A percentile compares a stretch with the other conserved stretches of the same genome.
These are phyloP conservation scores for Homarus americanus DNA, from an alignment of 1,140 invertebrate species.

Conservation along the genomic window DNA sequence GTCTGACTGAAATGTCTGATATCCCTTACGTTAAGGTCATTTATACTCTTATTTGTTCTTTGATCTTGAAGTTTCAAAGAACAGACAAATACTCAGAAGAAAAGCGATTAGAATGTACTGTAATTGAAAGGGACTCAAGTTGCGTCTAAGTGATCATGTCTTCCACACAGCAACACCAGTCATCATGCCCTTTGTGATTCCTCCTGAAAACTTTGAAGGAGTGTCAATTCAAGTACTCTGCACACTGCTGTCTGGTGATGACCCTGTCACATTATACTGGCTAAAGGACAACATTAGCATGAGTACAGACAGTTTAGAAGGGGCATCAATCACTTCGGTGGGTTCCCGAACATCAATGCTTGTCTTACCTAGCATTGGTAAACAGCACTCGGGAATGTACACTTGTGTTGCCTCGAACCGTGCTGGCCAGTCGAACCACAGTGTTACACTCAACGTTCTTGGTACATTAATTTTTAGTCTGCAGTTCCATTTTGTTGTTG, in stretches of 20 bases:
- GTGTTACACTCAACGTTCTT: constrained; percentile 76
- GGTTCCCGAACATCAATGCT: constrained; percentile 52
- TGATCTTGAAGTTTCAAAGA: not conserved
- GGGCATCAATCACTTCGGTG: constrained; percentile 30
- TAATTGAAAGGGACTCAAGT: not conserved
- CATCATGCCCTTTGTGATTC: constrained; percentile 67
- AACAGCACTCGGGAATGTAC: constrained; percentile 76
- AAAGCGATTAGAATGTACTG: not conserved
- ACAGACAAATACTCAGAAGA: not conserved
- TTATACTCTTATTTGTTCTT: not conserved
- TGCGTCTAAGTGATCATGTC: not conserved
- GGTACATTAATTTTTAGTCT: constrained; percentile 52
- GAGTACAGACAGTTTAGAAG: constrained; percentile 35
- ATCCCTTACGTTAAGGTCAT: not conserved
- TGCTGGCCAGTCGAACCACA: constrained; percentile 76
- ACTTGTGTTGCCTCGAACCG: constrained; percentile 76
- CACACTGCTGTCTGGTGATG: constrained; percentile 63
- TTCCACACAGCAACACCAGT: constrained; percentile 55
- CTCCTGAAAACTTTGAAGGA: constrained; percentile 69
- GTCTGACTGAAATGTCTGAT: not conserved
- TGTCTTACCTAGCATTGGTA: constrained; percentile 51
- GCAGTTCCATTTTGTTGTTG: not conserved
- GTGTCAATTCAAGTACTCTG: constrained; percentile 60
- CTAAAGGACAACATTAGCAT: constrained; percentile 59
- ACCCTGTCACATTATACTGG: constrained; percentile 61